phyloP scores from a whole-genome alignment of 2,888 invertebrate genomes.

The Arrhopalites spinosus region DNA sequence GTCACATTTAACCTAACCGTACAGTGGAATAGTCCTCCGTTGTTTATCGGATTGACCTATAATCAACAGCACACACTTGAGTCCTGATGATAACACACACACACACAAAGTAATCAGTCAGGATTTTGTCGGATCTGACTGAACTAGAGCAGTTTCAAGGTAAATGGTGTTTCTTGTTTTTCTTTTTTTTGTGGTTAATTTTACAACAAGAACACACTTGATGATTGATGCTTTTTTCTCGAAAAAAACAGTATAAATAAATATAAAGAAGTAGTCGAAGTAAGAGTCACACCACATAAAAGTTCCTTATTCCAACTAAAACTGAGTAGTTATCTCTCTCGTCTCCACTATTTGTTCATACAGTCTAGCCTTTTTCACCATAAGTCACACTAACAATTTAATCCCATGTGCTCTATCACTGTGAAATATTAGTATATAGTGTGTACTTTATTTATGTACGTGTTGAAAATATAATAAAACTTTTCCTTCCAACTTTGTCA shows the following conservation, averaged over 20 bases:
- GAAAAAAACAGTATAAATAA: background rate
- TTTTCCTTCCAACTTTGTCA: background rate
- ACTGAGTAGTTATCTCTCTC: too few relatives aligned
- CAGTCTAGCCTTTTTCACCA: too few relatives aligned
- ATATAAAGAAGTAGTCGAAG: background rate
- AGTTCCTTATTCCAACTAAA: background rate
- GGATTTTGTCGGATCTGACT: slow-evolving; percentile 6
- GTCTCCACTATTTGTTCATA: too few relatives aligned
- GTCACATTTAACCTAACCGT: background rate
- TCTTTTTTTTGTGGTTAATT: too few relatives aligned
- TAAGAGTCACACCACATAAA: background rate
- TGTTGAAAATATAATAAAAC: background rate
- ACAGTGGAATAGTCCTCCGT: background rate
- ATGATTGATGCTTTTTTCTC: background rate
- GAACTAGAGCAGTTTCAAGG: background rate
- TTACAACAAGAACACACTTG: background rate
- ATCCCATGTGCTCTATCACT: background rate
- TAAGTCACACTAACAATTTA: too few relatives aligned
- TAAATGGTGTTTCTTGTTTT: too few relatives aligned
- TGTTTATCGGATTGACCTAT: background rate
- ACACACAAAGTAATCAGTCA: background rate
- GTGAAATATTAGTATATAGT: background rate
- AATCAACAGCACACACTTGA: background rate
- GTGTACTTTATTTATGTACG: background rate
- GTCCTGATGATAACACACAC: background rate